A percentile compares a stretch with the other conserved stretches of the same genome.
Conservation (phyloP, 1,140 invertebrate species). For the Lucilia cuprina region DNA sequence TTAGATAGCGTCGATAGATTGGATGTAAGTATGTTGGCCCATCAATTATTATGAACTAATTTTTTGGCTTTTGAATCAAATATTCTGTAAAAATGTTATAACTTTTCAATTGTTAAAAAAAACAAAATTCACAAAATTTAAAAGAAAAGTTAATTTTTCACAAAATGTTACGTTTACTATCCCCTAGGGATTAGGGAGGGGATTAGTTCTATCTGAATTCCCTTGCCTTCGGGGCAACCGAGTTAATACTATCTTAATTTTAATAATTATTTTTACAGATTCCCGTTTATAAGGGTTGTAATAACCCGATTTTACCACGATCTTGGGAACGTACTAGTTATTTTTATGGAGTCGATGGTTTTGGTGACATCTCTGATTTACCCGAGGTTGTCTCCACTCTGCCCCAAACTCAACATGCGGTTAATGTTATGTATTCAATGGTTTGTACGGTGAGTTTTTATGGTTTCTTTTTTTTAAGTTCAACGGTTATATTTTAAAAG, state of each 20-base stretch:
- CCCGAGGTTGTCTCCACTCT: constrained; percentile 22
- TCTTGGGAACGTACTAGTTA: constrained; percentile 18
- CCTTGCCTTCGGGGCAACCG: too few relatives aligned
- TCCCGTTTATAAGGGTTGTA: constrained; percentile 70
- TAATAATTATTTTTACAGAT: constrained; percentile 62
- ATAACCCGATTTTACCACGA: constrained; percentile 58
- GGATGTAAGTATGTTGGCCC: constrained; percentile 66
- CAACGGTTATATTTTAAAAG: too few relatives aligned
- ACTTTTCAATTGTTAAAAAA: too few relatives aligned
- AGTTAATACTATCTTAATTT: too few relatives aligned
- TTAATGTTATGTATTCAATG: constrained; percentile 62
- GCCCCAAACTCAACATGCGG: constrained; percentile 44
- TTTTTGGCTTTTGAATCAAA: too few relatives aligned
- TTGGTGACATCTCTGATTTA: constrained; percentile 65
- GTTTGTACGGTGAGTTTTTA: constrained; percentile 52
- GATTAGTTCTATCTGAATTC: too few relatives aligned
- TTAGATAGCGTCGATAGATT: constrained; percentile 63
- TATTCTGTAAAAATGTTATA: too few relatives aligned
- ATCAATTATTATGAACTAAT: too few relatives aligned
- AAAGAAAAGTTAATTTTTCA: too few relatives aligned
- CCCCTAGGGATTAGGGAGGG: too few relatives aligned
- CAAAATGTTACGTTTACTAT: too few relatives aligned
- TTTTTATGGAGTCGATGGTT: constrained; percentile 68
- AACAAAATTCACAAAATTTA: too few relatives aligned
- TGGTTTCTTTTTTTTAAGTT: not conserved